Conservation (phyloP, 2,113 vertebrate species). For the Oplegnathus fasciatus region DNA sequence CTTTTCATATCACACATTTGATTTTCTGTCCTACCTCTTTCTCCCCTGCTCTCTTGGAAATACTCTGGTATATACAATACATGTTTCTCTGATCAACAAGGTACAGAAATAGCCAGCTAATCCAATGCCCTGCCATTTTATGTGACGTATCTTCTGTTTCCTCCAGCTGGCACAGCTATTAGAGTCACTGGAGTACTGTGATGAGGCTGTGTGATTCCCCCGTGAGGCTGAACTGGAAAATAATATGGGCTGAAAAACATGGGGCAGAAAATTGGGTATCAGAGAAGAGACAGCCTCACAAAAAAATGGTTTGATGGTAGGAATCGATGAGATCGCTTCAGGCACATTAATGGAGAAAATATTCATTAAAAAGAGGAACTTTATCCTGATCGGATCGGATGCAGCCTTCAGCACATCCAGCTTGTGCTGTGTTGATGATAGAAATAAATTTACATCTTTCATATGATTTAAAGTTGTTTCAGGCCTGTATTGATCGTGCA, state of each 20-base stretch:
- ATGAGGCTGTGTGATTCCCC: constrained; percentile 68
- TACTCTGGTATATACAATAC: constrained; percentile 55
- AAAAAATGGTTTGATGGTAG: constrained; percentile 10
- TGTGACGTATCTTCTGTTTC: constrained; percentile 81
- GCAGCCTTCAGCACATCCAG: background rate
- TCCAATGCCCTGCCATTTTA: constrained; percentile 82
- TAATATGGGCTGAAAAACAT: constrained; percentile 54
- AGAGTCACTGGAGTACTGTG: constrained; percentile 68
- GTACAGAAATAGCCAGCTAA: constrained; percentile 79
- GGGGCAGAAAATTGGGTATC: constrained; percentile 32
- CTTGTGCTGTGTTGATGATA: background rate
- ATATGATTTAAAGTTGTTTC: too few species aligned
- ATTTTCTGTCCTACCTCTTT: constrained; percentile 3
- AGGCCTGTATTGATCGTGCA: background rate
- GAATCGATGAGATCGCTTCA: constrained; percentile 9
- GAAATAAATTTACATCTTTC: too few species aligned
- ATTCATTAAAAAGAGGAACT: background rate
- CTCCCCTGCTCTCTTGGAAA: constrained; percentile 31
- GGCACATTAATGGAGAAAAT: background rate
- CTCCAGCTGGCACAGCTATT: constrained; percentile 81
- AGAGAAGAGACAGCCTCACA: constrained; percentile 5
- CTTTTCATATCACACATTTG: background rate
- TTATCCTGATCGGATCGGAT: background rate
- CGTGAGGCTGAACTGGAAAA: constrained; percentile 64
- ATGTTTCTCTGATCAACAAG: constrained; percentile 71